Conservation (phyloP, 2,113 vertebrate genomes). For the Madoqua kirkii region DNA sequence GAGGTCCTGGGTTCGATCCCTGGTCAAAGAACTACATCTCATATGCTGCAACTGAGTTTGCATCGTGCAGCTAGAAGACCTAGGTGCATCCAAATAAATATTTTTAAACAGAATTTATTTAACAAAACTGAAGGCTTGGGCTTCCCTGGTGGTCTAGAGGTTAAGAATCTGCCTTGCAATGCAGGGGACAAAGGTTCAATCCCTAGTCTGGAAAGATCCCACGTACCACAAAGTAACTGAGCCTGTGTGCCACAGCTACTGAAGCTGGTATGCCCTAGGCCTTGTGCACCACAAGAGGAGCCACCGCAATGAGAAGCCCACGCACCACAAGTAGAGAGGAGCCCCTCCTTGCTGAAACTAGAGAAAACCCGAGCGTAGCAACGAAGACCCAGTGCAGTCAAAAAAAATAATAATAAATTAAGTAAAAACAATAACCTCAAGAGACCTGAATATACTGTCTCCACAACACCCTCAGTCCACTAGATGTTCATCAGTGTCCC, state of each 20-base stretch:
- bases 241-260: not conserved
- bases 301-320: not conserved
- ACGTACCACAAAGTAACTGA: not conserved
- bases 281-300: not conserved
- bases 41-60: not conserved
- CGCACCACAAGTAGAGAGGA: not conserved
- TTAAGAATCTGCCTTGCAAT: not conserved
- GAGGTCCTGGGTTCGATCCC: not conserved
- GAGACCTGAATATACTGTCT: accelerated
- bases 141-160: not conserved
- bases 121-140: not conserved
- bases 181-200: not conserved
- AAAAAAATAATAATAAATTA: not conserved
- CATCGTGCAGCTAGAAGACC: not conserved
- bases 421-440: not conserved
- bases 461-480: not conserved
- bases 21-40: not conserved
- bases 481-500: accelerated
- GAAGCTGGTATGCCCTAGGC: not conserved
- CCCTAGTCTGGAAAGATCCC: not conserved
- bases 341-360: not conserved
- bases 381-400: not conserved
- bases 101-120: not conserved
- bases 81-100: not conserved
- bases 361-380: not conserved